Percentiles rank a stretch among this genome's conserved stretches.
These are phyloP conservation scores for Tanypteryx hageni DNA, from an alignment of 2,888 invertebrate species.

Conservation along the genomic window DNA sequence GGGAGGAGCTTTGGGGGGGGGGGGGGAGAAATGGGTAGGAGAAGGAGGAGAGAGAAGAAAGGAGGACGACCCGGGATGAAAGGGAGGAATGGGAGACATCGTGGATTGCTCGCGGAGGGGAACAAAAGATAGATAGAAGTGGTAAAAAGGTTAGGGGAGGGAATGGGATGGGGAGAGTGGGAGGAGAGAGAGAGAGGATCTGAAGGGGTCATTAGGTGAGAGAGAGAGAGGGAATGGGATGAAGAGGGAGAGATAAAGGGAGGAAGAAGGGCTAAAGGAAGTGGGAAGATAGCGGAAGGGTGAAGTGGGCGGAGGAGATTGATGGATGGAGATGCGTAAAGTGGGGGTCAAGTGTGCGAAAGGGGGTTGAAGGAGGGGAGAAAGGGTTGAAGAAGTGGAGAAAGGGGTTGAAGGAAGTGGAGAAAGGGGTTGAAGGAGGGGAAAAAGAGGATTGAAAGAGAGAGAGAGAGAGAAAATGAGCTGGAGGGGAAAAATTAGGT, in stretches of 20 bases:
- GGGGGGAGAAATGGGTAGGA: too few relatives aligned
- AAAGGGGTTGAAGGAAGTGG: not conserved
- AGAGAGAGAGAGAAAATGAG: too few relatives aligned
- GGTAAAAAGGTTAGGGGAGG: not conserved
- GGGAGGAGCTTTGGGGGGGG: too few relatives aligned
- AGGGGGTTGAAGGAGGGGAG: not conserved
- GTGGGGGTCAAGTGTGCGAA: too few relatives aligned
- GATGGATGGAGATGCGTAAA: not conserved
- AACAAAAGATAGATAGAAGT: conserved; percentile 13
- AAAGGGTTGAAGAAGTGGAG: not conserved
- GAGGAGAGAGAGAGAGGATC: not conserved
- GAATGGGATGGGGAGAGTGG: not conserved
- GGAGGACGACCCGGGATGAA: too few relatives aligned
- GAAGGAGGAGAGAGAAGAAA: too few relatives aligned
- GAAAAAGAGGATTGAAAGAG: too few relatives aligned
- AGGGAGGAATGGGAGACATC: not conserved
- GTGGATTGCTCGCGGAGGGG: not conserved
- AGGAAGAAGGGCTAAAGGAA: not conserved
- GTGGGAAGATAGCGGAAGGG: not conserved
- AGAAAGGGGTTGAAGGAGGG: not conserved
- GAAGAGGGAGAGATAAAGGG: not conserved
- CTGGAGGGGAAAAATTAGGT: too few relatives aligned
- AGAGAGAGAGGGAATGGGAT: not conserved
- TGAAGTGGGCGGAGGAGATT: not conserved
- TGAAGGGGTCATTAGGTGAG: conserved; percentile 7